phyloP scores from a whole-genome alignment of 2,888 invertebrate genomes.

The Nemapogon koenigi region DNA sequence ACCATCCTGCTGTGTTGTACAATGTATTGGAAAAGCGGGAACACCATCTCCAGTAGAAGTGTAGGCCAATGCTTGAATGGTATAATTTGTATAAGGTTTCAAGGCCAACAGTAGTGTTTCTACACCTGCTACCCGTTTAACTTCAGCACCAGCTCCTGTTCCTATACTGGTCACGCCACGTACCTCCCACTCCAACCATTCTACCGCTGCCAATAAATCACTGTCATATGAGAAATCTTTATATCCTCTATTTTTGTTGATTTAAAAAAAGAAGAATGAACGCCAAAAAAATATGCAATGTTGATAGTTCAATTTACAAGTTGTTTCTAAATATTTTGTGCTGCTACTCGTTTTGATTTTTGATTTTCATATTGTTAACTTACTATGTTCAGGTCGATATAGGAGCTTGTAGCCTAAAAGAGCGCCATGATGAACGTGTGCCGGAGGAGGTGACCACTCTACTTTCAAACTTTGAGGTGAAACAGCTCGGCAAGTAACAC shows the following conservation, averaged over 20 bases:
- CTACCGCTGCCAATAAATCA: constrained; percentile 59
- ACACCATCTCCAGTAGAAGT: constrained; percentile 87
- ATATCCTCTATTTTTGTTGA: too few species aligned
- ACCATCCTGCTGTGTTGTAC: constrained; percentile 88
- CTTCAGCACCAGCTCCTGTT: constrained; percentile 64
- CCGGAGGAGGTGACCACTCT: constrained; percentile 77
- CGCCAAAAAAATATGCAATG: too few species aligned
- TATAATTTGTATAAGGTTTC: constrained; percentile 87
- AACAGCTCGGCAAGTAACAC: constrained; percentile 75
- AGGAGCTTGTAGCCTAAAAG: constrained; percentile 86
- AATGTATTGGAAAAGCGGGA: constrained; percentile 77
- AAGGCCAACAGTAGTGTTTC: constrained; percentile 83
- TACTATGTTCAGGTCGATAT: constrained; percentile 71
- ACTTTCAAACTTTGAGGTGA: constrained; percentile 83
- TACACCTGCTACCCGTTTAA: constrained; percentile 78
- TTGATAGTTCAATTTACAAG: too few species aligned
- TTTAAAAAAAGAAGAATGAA: too few species aligned
- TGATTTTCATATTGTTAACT: too few species aligned
- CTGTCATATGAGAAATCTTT: too few species aligned
- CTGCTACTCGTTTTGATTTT: too few species aligned
- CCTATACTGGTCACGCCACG: constrained; percentile 34
- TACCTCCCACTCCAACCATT: constrained; percentile 58
- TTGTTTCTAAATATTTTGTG: too few species aligned
- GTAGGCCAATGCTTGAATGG: constrained; percentile 83
- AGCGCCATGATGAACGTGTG: constrained; percentile 75